These are phyloP conservation scores for Ciconia stormi DNA, from an alignment of 2,113 vertebrate genomes.

Conservation along the genomic window DNA sequence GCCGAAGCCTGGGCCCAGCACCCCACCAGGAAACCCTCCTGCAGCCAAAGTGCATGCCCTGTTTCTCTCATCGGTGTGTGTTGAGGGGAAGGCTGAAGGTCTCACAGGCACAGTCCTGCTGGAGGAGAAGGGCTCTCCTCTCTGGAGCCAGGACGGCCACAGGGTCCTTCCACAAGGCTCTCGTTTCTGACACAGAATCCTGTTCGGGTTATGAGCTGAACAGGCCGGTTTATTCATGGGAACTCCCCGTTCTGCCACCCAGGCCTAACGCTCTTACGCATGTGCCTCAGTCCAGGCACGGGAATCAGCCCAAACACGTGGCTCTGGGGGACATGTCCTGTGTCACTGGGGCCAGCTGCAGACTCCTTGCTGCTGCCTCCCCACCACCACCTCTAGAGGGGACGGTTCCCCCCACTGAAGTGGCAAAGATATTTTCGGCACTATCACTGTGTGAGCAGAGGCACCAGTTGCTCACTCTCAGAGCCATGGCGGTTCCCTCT, in stretches of 20 bases:
- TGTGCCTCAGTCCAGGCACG: background rate
- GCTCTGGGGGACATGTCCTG: rapidly evolving
- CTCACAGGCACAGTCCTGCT: rapidly evolving
- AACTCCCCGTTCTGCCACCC: background rate
- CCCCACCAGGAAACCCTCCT: background rate
- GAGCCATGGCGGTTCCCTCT: rapidly evolving
- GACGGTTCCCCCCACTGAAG: rapidly evolving
- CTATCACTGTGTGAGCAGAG: background rate
- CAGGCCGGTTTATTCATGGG: background rate
- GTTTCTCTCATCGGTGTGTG: background rate
- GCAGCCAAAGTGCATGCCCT: background rate
- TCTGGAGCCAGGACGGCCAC: rapidly evolving
- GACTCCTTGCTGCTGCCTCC: background rate
- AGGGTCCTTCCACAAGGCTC: background rate
- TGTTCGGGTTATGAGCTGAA: background rate
- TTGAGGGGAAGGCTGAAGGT: background rate
- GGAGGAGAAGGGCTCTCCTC: background rate
- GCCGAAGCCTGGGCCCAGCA: background rate
- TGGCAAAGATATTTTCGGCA: background rate
- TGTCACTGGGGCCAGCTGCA: background rate
- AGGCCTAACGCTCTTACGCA: rapidly evolving
- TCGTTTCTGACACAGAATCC: background rate
- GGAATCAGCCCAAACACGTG: background rate
- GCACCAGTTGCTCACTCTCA: rapidly evolving
- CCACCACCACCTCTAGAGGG: background rate